These are phyloP conservation scores for Sycobia sp. DNA, from an alignment of 1,140 invertebrate genomes.

Conservation along the genomic window DNA sequence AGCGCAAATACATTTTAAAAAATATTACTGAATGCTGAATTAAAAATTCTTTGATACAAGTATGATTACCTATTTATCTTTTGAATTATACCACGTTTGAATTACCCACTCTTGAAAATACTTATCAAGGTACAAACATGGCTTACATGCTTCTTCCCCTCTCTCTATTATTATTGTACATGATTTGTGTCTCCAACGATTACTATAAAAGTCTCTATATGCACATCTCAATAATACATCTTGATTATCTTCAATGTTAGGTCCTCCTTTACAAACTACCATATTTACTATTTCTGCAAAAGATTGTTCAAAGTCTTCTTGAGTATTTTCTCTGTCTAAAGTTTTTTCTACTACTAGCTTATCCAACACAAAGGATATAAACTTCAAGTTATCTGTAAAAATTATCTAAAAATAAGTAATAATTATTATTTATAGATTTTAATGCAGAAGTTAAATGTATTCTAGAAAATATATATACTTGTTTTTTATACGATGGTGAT, in stretches of 20 bases:
- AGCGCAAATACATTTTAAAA: too few species aligned
- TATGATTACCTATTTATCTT: constrained; percentile 18
- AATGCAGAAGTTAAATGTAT: too few species aligned
- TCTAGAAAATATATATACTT: constrained; percentile 14
- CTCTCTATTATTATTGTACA: constrained; percentile 36
- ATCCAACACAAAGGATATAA: constrained; percentile 33
- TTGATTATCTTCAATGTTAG: constrained; percentile 32
- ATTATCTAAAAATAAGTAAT: constrained; percentile 23
- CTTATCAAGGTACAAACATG: constrained; percentile 32
- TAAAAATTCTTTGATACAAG: constrained; percentile 6
- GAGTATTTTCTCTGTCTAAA: constrained; percentile 31
- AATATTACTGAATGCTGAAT: constrained; percentile 27
- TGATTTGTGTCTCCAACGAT: constrained; percentile 33
- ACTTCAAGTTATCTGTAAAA: constrained; percentile 32
- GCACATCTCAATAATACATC: constrained; percentile 31
- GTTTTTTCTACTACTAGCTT: constrained; percentile 35
- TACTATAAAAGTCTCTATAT: constrained; percentile 35
- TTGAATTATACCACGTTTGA: constrained; percentile 35
- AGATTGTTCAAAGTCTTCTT: constrained; percentile 35
- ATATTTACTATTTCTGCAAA: constrained; percentile 29
- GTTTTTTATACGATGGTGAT: constrained; percentile 34
- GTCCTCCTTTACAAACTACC: constrained; percentile 29
- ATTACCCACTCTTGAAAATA: constrained; percentile 35
- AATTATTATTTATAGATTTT: too few species aligned
- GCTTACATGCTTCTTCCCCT: constrained; percentile 29